A percentile compares a stretch with the other conserved stretches of the same genome.
phyloP scores from a whole-genome alignment of 2,888 invertebrate genomes.

The Eristalis intricaria region DNA sequence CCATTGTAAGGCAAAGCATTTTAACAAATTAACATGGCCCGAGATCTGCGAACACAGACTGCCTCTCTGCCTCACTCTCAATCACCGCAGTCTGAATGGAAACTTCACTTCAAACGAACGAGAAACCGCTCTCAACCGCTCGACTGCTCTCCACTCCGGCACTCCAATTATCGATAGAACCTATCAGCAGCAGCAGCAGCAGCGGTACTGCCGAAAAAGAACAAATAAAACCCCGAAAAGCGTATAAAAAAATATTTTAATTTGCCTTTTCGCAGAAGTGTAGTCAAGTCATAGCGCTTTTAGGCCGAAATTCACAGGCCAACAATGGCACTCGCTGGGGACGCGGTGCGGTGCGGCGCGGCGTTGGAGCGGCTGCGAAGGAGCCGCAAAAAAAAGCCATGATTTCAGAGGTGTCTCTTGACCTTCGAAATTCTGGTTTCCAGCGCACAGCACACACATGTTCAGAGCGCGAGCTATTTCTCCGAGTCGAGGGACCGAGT shows the following conservation, averaged over 20 bases:
- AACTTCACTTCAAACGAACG: conserved; percentile 42
- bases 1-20: conserved; percentile 36
- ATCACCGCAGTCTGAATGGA: conserved; percentile 20
- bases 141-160: background rate
- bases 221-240: conserved; percentile 11
- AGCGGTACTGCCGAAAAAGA: conserved; percentile 16
- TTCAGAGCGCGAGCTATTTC: conserved; percentile 13
- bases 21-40: conserved; percentile 51
- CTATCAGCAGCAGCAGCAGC: conserved; percentile 23
- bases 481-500: background rate
- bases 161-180: conserved; percentile 51
- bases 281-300: conserved; percentile 44
- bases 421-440: conserved; percentile 68
- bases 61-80: background rate
- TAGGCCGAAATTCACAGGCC: conserved; percentile 22
- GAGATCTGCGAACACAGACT: background rate
- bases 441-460: conserved; percentile 14
- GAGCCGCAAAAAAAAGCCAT: background rate
- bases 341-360: background rate
- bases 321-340: conserved; percentile 36
- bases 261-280: conserved; percentile 65
- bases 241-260: conserved; percentile 28
- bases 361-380: no score
- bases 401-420: conserved; percentile 46
- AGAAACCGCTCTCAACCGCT: conserved; percentile 1